Evolutionary conservation across 2,797 vertebrate genomes (phyloP).

Genomic region (Anas georgica): DNA sequence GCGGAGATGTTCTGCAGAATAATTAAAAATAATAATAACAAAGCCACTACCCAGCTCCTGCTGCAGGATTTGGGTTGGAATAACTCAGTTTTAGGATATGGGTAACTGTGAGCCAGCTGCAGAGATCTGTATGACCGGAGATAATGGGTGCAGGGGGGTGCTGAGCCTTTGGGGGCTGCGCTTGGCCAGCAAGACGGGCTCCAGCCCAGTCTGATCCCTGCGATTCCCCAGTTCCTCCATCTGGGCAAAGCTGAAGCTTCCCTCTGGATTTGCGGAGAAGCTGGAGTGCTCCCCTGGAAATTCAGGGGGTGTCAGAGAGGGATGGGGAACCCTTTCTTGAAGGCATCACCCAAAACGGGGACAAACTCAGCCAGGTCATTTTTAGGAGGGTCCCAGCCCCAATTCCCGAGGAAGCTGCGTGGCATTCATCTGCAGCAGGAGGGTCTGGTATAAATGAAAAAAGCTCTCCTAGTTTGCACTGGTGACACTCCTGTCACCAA

Average conservation of each 20-base stretch:
- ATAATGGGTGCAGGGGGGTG: background rate
- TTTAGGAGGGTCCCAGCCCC: background rate
- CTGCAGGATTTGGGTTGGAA: background rate
- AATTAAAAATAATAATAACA: background rate
- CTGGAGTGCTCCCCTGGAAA: background rate
- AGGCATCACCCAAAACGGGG: background rate
- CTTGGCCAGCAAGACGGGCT: background rate
- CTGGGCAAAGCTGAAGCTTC: background rate
- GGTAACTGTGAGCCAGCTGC: background rate
- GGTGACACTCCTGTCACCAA: fast-evolving
- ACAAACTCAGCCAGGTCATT: background rate
- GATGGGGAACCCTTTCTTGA: background rate
- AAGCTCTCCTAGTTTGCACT: background rate
- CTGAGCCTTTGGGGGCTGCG: fast-evolving
- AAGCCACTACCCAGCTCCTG: too few relatives aligned
- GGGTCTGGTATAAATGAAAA: background rate
- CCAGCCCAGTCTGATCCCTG: background rate
- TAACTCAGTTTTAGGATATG: fast-evolving
- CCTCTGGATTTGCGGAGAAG: background rate
- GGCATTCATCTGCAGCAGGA: background rate
- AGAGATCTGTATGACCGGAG: background rate
- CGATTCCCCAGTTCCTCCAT: background rate
- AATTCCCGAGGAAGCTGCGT: background rate
- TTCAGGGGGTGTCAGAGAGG: background rate
- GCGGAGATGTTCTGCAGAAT: background rate